Percentiles rank a stretch among this genome's conserved stretches.
Conservation (phyloP, 2,797 vertebrate species). For the Oreochromis mossambicus region DNA sequence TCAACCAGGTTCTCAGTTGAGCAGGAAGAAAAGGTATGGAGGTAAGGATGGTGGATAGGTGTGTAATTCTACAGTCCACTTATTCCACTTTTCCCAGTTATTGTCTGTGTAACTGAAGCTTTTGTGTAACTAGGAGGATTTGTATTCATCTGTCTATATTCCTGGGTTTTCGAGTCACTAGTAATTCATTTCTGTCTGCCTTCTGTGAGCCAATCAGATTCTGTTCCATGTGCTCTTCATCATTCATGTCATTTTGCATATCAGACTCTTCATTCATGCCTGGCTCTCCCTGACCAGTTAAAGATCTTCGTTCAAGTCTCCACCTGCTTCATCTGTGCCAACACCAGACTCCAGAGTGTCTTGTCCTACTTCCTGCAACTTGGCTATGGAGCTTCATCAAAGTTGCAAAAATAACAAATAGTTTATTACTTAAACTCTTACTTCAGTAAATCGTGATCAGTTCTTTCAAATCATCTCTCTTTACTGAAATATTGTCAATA, state of each 20-base stretch:
- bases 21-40: neutral
- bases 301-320: neutral
- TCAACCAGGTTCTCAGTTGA: too few species aligned
- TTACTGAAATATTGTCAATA: neutral
- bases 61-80: neutral
- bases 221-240: neutral
- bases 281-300: neutral
- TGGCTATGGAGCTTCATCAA: neutral
- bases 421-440: neutral
- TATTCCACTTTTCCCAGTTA: neutral
- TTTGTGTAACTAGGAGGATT: neutral
- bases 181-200: neutral
- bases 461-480: neutral
- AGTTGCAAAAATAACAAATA: neutral
- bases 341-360: neutral
- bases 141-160: neutral
- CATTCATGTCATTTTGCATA: neutral
- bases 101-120: neutral
- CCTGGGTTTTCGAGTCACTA: neutral
- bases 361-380: neutral
- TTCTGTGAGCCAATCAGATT: neutral
- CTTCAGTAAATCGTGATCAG: neutral
- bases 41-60: neutral
- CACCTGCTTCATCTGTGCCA: neutral
- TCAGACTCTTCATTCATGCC: neutral